Percentiles rank a stretch among this genome's conserved stretches.
phyloP scores from a whole-genome alignment of 2,888 invertebrate species.

The Lottia scabra region DNA sequence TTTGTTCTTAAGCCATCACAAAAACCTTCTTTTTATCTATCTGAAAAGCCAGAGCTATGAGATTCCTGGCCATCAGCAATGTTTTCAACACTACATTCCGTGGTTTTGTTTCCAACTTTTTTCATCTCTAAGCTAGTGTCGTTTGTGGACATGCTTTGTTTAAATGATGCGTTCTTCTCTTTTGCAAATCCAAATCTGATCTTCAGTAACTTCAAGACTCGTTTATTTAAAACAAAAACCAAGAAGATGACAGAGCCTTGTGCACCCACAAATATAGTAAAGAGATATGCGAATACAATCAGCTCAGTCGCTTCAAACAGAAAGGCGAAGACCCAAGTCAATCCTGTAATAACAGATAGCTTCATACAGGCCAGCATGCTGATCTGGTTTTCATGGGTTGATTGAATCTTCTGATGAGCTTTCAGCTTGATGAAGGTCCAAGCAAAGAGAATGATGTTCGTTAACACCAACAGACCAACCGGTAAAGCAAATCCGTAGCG shows the following conservation, averaged over 20 bases:
- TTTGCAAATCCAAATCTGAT: not conserved
- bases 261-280: constrained; percentile 9
- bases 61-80: too few relatives aligned
- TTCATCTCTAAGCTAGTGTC: too few relatives aligned
- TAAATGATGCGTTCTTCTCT: too few relatives aligned
- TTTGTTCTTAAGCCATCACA: too few relatives aligned
- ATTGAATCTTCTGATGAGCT: not conserved
- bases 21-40: too few relatives aligned
- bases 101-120: too few relatives aligned
- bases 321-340: constrained; percentile 21
- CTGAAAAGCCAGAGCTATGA: too few relatives aligned
- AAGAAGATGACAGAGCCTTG: constrained; percentile 21
- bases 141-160: too few relatives aligned
- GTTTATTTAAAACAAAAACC: constrained; percentile 20
- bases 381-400: not conserved
- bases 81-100: too few relatives aligned
- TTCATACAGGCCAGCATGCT: constrained; percentile 18
- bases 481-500: constrained; percentile 13
- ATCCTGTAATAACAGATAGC: constrained; percentile 20
- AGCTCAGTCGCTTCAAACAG: not conserved
- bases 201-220: not conserved
- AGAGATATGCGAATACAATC: constrained; percentile 6
- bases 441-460: constrained; percentile 20
- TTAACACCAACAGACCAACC: constrained; percentile 4
- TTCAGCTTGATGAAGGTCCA: constrained; percentile 16